Conservation (phyloP, 2,113 vertebrate genomes). For the Gila orcuttii region DNA sequence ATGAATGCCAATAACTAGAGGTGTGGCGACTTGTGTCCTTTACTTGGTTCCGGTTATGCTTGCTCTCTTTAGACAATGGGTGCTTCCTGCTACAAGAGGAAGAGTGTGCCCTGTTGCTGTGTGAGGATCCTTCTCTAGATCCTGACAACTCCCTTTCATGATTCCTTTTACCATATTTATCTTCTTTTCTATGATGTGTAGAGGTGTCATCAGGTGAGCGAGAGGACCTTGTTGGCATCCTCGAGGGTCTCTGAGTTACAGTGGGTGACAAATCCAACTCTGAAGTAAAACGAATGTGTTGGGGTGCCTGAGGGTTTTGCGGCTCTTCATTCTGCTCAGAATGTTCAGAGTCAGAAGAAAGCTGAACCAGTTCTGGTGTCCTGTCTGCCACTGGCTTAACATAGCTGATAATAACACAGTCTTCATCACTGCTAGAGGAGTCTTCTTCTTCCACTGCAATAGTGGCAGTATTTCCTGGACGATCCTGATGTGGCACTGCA, state of each 20-base stretch:
- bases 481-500: conserved; percentile 42
- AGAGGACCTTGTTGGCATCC: conserved; percentile 40
- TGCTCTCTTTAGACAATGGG: neutral
- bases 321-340: conserved; percentile 73
- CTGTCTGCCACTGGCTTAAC: conserved; percentile 88
- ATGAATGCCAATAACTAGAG: conserved; percentile 70
- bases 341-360: conserved; percentile 91
- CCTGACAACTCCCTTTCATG: conserved; percentile 46
- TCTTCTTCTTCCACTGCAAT: conserved; percentile 61
- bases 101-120: conserved; percentile 71
- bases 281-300: conserved; percentile 75
- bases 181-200: conserved; percentile 57
- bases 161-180: conserved; percentile 62
- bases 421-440: conserved; percentile 78
- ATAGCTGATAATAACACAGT: conserved; percentile 89
- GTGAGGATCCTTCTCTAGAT: conserved; percentile 74
- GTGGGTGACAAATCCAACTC: conserved; percentile 72
- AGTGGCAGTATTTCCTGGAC: conserved; percentile 43
- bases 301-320: conserved; percentile 70
- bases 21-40: conserved; percentile 66
- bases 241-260: conserved; percentile 56
- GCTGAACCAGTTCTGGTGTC: conserved; percentile 91
- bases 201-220: conserved; percentile 32
- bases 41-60: conserved; percentile 56
- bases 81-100: conserved; percentile 76